These are phyloP conservation scores for Blomia tropicalis DNA, from an alignment of 2,888 invertebrate genomes.

Conservation along the genomic window DNA sequence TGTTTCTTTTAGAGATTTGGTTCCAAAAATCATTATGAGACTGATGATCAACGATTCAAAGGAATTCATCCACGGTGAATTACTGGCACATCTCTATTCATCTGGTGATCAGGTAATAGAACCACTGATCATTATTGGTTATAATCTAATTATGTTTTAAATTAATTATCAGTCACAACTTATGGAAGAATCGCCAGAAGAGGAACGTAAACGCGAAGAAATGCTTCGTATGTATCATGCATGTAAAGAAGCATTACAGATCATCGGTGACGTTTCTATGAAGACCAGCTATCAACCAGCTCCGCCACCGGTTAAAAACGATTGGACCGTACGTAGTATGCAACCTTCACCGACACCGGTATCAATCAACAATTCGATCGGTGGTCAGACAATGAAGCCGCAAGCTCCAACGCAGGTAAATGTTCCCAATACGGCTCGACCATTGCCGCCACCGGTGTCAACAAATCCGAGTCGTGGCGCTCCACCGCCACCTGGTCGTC, in stretches of 20 bases:
- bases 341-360: conserved; percentile 25
- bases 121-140: no score
- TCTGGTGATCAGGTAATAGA: conserved; percentile 93
- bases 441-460: conserved; percentile 29
- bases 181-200: conserved; percentile 99
- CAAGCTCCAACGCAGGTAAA: conserved; percentile 27
- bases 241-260: conserved; percentile 88
- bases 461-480: conserved; percentile 28
- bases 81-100: conserved; percentile 89
- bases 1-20: conserved; percentile 52
- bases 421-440: conserved; percentile 13
- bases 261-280: conserved; percentile 95
- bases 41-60: conserved; percentile 91
- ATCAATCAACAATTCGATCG: not conserved
- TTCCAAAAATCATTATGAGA: conserved; percentile 97
- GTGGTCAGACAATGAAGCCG: conserved; percentile 29
- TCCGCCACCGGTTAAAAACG: conserved; percentile 91
- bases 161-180: conserved; percentile 49
- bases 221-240: conserved; percentile 99
- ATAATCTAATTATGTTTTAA: not conserved
- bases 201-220: conserved; percentile 89
- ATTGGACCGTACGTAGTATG: conserved; percentile 35
- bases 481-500: conserved; percentile 43
- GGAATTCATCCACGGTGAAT: conserved; percentile 91
- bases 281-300: conserved; percentile 86